Conservation (phyloP, 2,888 invertebrate species). For the Hyposoter dolosus region DNA sequence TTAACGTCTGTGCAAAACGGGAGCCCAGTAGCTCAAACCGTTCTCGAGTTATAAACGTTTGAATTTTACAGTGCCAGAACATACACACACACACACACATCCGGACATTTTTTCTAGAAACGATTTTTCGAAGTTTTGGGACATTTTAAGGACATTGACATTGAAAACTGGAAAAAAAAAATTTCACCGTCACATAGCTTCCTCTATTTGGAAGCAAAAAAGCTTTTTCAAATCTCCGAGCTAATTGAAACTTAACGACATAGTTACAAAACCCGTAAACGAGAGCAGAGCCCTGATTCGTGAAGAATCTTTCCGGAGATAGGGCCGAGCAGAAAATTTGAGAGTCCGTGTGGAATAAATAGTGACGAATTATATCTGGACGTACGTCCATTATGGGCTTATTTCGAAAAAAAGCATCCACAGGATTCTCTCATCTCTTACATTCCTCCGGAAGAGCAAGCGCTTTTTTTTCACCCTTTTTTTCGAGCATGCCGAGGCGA, state of each 20-base stretch:
- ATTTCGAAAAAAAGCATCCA: slow-evolving; percentile 38
- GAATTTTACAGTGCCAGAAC: too few relatives aligned
- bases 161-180: too few relatives aligned
- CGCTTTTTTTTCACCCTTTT: slow-evolving; percentile 10
- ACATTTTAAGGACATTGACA: too few relatives aligned
- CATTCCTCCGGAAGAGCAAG: background rate
- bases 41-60: too few relatives aligned
- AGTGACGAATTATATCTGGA: slow-evolving; percentile 36
- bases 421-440: slow-evolving; percentile 17
- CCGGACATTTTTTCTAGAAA: too few relatives aligned
- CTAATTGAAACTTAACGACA: background rate
- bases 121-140: too few relatives aligned
- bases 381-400: slow-evolving; percentile 37
- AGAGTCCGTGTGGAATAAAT: background rate
- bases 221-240: background rate
- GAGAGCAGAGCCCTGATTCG: background rate
- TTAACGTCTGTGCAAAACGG: too few relatives aligned
- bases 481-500: slow-evolving; percentile 8
- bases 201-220: too few relatives aligned
- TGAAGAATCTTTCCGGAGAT: background rate
- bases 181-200: too few relatives aligned
- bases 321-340: background rate
- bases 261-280: background rate
- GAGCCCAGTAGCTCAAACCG: too few relatives aligned
- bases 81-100: too few relatives aligned